Evolutionary conservation across 2,797 vertebrate genomes (phyloP), one percentile per base, ranked within the genome.

Genomic region (Pelobates cultripes): DNA sequence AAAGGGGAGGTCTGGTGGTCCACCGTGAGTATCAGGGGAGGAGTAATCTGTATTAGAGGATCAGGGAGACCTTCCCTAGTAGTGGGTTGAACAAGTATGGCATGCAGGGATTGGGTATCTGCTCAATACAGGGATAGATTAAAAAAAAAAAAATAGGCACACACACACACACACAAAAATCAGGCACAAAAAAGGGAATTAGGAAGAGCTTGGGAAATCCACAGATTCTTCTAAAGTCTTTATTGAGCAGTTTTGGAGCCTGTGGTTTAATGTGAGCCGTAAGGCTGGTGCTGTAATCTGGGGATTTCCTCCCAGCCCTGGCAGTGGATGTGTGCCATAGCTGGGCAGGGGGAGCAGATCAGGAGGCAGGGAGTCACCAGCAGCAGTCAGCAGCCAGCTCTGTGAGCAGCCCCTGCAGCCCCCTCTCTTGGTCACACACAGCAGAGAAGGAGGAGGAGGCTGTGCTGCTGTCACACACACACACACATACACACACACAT

Each of bases 371-470:
- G 55, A 64, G 77, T 44, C 57, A 44, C 57, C 43, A 17, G 9
- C 55, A 51, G 47, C 47, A 51, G 28, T 28, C 1, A 28, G 47
- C 47, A 51, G 69, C 77, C 44, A 41, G 77, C 45, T 9, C 77
- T 51, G 57, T 61, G 14, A 61, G 57, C 57, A 61, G 74, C 60
- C 44, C 43, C 80, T 76, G 75, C 75, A 84, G 77, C 77, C 82
- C 82, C 82, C 72, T 70, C 82, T 84, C 82, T 45, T 42, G 81
- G 81, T 64, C 81, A 75, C 75, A 76, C 64, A 76, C 79, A 45
- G 64, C 69, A 47, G 71, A 79, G 67, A 72, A 79, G 81, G 80
- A 70, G 66, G 79, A 51, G 74, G 74, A 53, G 64, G 69, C 63
- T 70, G 53, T n/a, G 64, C 75, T 74, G 81, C 81, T 83, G 81